These are phyloP conservation scores for Agrochola litura DNA, from an alignment of 2,888 invertebrate species.

Conservation along the genomic window DNA sequence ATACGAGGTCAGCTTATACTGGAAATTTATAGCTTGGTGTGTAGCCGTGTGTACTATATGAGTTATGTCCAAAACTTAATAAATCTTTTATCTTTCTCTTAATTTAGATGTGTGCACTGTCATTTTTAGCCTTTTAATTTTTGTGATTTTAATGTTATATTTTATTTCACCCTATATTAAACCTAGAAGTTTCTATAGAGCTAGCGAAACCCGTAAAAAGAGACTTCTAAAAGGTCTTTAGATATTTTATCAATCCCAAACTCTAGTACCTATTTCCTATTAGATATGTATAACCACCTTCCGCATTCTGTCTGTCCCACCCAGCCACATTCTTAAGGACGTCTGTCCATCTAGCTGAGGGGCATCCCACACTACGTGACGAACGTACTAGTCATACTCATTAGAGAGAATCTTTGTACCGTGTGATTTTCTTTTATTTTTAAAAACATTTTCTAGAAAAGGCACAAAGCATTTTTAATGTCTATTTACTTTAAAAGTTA, in stretches of 20 bases:
- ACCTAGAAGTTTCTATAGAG: too few species aligned
- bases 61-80: background rate
- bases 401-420: background rate
- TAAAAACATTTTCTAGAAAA: background rate
- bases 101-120: too few species aligned
- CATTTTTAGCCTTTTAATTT: too few species aligned
- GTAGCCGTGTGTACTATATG: background rate
- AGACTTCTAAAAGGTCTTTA: too few species aligned
- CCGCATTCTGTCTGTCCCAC: background rate
- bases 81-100: background rate
- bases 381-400: background rate
- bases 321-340: background rate
- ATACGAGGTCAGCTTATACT: too few species aligned
- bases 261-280: too few species aligned
- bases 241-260: too few species aligned
- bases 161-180: too few species aligned
- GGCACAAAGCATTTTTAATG: conserved; percentile 17
- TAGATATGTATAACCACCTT: background rate
- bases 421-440: background rate
- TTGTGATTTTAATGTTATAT: too few species aligned
- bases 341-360: background rate
- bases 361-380: background rate
- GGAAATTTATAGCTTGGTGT: too few species aligned
- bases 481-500: background rate
- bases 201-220: too few species aligned